Base-by-base conservation (phyloP, 2,113 vertebrate species). In the Rhynchopsitta pachyrhyncha region DNA sequence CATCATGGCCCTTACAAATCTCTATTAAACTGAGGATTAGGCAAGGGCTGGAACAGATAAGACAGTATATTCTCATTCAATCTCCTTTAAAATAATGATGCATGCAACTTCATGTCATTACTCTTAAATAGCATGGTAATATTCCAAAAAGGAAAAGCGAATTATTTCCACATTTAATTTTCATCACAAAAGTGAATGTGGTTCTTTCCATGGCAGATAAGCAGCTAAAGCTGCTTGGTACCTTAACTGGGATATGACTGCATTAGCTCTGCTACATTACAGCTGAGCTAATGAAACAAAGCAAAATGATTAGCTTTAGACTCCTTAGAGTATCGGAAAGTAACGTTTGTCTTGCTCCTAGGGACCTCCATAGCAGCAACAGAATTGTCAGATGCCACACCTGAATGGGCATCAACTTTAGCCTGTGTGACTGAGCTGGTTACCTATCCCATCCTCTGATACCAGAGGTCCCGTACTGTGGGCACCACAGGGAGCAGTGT, bases 101-200 rank as follows among this genome's bases (percentile, higher is more conserved):
- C 97, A 96, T 98, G 93, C 96, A 97, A 96, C 96, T 96, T 97
- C 88, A 96, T 93, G 95, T 96, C 98, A 97, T 98, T 97, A 97
- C 97, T 96, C 95, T 97, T 97, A 98, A 98, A 98, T 97, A 98
- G 95, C 96, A 98, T 77, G 94, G 98, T 98, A 98, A 98, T 98
- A 98, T 97, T 97, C 97, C 95, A 97, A 95, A 98, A 97, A 97
- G 86, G 91, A 97, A 97, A 84, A 83, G 52, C n/a, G 91, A 98
- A 97, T 98, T 98, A 98, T 97, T 98, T 97, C 96, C 92, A 97
- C 96, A 95, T 98, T 98, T 98, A 96, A 98, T 97, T 98, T 97
- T 98, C 96, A 97, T 96, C 14, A 7, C 97, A 91, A 76, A 97
- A 97, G 94, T 92, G 96, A 97, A 96, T 88, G 93, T 52, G 50